These are phyloP conservation scores for Drosophila nebulosa DNA, from an alignment of 1,140 invertebrate genomes.

Conservation along the genomic window DNA sequence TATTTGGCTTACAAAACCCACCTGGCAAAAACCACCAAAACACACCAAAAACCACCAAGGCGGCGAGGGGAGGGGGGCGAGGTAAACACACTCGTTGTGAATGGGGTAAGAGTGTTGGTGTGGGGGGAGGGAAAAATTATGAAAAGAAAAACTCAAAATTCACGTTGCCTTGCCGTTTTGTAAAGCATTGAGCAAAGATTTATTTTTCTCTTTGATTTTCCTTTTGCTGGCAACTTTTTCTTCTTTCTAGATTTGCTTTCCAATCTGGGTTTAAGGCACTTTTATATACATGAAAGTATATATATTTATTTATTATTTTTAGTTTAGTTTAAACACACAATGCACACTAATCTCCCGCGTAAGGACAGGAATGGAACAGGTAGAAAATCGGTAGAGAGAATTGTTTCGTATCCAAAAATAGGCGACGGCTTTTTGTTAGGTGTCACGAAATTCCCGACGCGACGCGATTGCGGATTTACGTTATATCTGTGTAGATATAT, in stretches of 20 bases:
- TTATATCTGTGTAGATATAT: conserved; percentile 16
- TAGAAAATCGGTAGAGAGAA: conserved; percentile 26
- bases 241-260: not conserved
- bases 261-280: conserved; percentile 57
- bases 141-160: conserved; percentile 36
- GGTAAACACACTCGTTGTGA: conserved; percentile 33
- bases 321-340: conserved; percentile 20
- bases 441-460: not conserved
- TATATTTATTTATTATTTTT: not conserved
- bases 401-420: conserved; percentile 52
- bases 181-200: conserved; percentile 54
- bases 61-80: conserved; percentile 19
- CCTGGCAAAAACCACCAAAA: not conserved
- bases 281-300: not conserved
- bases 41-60: not conserved
- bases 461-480: not conserved
- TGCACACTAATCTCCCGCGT: conserved; percentile 37
- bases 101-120: too few relatives aligned
- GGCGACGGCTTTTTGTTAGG: conserved; percentile 14
- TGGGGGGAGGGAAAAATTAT: not conserved
- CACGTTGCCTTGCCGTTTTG: conserved; percentile 9
- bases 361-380: too few relatives aligned
- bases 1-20: conserved; percentile 76
- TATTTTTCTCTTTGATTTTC: not conserved
- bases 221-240: not conserved